phyloP scores from a whole-genome alignment of 2,113 vertebrate genomes.

The Rhinichthys klamathensis region DNA sequence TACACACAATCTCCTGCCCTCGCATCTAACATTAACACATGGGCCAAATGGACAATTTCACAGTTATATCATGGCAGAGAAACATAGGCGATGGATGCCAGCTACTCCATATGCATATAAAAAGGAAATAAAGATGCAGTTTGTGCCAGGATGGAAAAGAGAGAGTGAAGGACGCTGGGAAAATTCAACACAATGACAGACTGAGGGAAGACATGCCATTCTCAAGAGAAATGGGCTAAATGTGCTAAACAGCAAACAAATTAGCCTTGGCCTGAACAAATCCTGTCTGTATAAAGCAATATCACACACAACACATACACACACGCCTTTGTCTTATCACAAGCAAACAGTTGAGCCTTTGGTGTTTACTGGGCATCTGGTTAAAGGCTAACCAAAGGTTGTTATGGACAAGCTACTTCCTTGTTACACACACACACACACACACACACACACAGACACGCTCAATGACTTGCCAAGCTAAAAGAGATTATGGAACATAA shows the following conservation, averaged over 20 bases:
- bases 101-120: constrained; percentile 41
- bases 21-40: neutral
- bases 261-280: constrained; percentile 35
- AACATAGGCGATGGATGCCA: constrained; percentile 31
- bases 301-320: constrained; percentile 37
- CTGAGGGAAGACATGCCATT: constrained; percentile 21
- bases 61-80: constrained; percentile 46
- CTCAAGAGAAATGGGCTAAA: constrained; percentile 33
- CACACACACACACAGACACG: neutral
- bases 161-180: constrained; percentile 21
- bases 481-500: neutral
- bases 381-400: constrained; percentile 49
- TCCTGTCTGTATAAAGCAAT: constrained; percentile 14
- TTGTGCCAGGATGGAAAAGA: constrained; percentile 25
- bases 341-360: constrained; percentile 15
- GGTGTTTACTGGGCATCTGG: constrained; percentile 37
- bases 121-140: constrained; percentile 2
- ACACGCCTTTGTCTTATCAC: constrained; percentile 26
- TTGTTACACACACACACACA: constrained; percentile 8
- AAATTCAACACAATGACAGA: constrained; percentile 41
- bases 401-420: neutral
- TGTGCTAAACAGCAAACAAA: constrained; percentile 32
- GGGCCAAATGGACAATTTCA: constrained; percentile 40
- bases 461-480: neutral
- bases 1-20: constrained; percentile 17